Evolutionary conservation across 2,888 invertebrate genomes (phyloP).

Genomic region (Orthonevra nobilis): DNA sequence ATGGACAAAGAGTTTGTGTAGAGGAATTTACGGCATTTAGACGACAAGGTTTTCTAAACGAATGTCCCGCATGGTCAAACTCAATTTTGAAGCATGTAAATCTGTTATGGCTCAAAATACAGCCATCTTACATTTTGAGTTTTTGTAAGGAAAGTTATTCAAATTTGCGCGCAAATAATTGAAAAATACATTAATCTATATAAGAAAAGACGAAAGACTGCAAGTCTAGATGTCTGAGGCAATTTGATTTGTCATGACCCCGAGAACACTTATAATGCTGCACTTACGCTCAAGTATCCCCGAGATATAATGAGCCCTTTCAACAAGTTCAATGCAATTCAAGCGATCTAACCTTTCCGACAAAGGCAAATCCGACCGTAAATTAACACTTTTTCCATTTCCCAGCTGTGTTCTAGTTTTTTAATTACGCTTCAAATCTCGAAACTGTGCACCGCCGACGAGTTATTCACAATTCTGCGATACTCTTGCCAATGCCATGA

Average conservation of each 20-base stretch:
- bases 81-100: too few relatives aligned
- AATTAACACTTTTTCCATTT: conserved; percentile 63
- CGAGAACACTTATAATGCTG: not conserved
- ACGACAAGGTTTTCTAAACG: too few relatives aligned
- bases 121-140: too few relatives aligned
- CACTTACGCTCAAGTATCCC: not conserved
- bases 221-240: conserved; percentile 16
- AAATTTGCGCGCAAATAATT: too few relatives aligned
- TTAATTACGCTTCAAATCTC: conserved; percentile 63
- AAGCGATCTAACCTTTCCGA: conserved; percentile 62
- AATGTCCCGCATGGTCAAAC: too few relatives aligned
- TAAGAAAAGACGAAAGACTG: too few relatives aligned
- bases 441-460: conserved; percentile 39
- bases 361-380: conserved; percentile 55
- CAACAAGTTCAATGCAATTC: conserved; percentile 66
- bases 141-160: too few relatives aligned
- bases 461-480: conserved; percentile 63
- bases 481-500: conserved; percentile 66
- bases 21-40: too few relatives aligned
- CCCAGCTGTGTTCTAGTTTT: conserved; percentile 69
- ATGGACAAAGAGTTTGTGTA: too few relatives aligned
- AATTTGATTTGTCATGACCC: conserved; percentile 37
- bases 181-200: too few relatives aligned
- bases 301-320: conserved; percentile 64
- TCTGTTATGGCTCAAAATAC: too few relatives aligned